Conservation (phyloP, 2,888 invertebrate genomes). For the Chrysolina americana region DNA sequence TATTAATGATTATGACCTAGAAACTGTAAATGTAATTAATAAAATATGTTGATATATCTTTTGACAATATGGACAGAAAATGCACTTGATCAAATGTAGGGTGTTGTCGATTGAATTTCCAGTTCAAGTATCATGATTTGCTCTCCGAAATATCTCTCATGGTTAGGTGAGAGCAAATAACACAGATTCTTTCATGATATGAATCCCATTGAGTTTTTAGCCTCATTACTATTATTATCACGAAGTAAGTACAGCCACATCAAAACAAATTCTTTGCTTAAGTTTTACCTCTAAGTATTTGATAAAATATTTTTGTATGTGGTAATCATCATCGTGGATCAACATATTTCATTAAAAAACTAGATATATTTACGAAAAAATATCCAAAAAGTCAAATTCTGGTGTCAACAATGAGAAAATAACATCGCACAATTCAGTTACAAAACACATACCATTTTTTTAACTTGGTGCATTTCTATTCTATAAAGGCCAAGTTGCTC, state of each 20-base stretch:
- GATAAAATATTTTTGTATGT: background rate
- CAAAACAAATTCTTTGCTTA: too few relatives aligned
- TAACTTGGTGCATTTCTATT: conserved; percentile 53
- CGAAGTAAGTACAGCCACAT: too few relatives aligned
- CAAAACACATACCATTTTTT: conserved; percentile 47
- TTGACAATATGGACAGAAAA: too few relatives aligned
- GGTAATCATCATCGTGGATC: conserved; percentile 31
- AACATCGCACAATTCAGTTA: conserved; percentile 59
- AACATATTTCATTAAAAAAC: conserved; percentile 57
- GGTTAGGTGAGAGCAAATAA: too few relatives aligned
- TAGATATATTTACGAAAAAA: conserved; percentile 56
- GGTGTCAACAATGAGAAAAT: conserved; percentile 57
- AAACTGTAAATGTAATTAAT: conserved; percentile 57
- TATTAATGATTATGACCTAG: conserved; percentile 62
- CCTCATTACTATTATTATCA: too few relatives aligned
- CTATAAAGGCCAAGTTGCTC: conserved; percentile 58
- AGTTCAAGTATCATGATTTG: too few relatives aligned
- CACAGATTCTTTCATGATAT: too few relatives aligned
- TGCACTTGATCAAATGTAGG: too few relatives aligned
- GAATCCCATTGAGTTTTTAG: too few relatives aligned
- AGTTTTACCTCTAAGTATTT: too few relatives aligned
- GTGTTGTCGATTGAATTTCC: background rate
- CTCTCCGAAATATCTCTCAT: too few relatives aligned
- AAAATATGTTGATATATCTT: conserved; percentile 56
- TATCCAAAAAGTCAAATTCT: conserved; percentile 58